Evolutionary conservation across 1,140 invertebrate species (phyloP), one percentile per base, ranked within the genome.

Genomic region (Ooceraea biroi): DNA sequence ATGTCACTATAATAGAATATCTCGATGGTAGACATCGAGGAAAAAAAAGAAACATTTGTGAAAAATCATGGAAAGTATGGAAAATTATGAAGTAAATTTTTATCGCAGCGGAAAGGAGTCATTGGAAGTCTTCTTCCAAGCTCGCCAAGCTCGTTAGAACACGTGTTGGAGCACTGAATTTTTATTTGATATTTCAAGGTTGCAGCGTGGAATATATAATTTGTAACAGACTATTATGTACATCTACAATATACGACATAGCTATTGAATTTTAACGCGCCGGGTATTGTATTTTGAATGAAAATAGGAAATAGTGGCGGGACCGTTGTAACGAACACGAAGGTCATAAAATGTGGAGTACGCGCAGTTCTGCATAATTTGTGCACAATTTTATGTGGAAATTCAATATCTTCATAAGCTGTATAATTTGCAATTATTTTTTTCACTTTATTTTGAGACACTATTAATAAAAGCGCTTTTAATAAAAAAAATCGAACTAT

Each of bases 341-440:
- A 77, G 30, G 14, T 19, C 52, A 7, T 55, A 22, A 55, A 48
- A 63, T 17, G 22, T 10, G 25, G 2, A 8, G 30, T 25, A 55
- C 19, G 30, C 25, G 25, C 25, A 46, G 41, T 66, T 41, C 12
- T 25, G 3, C 66, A 25, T 36, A 68, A 68, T 68, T 68, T 52
- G 10, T 41, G 58, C 63, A 5, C 17, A 74, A 27, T 60, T 60
- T 60, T 77, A 12, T 69, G 19, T 41, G 60, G 50, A n/a, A 77
- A n/a, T 55, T 78, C 11, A 68, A 68, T 66, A 55, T 44, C n/a
- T 78, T 69, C 68, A 4, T 7, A 44, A 68, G 11, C 11, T 44
- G 19, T 68, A 41, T 36, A 69, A 44, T 55, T 78, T 55, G 14
- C 55, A 12, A 68, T 22, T 55, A 44, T 27, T 27, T 68, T 36